These are phyloP conservation scores for Pipistrellus pygmaeus DNA, from an alignment of 2,797 vertebrate genomes.

Conservation along the genomic window DNA sequence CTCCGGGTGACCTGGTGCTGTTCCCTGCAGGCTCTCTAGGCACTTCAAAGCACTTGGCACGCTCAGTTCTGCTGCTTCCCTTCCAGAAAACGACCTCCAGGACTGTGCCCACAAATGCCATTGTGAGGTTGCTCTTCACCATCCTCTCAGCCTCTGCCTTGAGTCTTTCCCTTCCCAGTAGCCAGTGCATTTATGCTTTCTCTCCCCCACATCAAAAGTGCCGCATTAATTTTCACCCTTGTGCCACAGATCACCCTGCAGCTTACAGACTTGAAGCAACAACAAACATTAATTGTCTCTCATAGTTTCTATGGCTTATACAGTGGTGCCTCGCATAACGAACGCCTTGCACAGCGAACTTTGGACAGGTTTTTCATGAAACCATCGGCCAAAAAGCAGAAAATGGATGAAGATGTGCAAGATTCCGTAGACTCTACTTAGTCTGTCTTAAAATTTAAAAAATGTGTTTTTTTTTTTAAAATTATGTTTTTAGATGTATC, in stretches of 20 bases:
- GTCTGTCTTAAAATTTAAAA: no score
- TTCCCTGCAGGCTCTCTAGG: constrained; percentile 52
- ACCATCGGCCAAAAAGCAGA: no score
- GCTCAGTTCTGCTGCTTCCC: not conserved
- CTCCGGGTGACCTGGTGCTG: constrained; percentile 20
- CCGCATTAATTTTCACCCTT: not conserved
- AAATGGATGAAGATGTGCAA: no score
- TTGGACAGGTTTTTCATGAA: no score
- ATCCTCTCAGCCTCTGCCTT: not conserved
- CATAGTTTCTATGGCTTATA: not conserved
- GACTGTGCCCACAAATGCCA: not conserved
- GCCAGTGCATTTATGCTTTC: not conserved
- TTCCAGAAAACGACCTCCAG: constrained; percentile 31
- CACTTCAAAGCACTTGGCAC: constrained; percentile 69
- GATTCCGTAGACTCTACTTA: no score
- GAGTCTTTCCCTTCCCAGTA: not conserved
- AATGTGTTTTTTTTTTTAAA: no score
- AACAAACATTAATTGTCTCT: not conserved
- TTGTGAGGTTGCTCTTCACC: not conserved
- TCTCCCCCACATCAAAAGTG: not conserved
- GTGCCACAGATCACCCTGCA: not conserved
- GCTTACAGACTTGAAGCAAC: not conserved
- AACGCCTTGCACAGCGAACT: no score
- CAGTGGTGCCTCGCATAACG: no score
- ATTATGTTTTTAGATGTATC: no score